These are phyloP conservation scores for Acronicta psi DNA, from an alignment of 2,888 invertebrate genomes.

Conservation along the genomic window DNA sequence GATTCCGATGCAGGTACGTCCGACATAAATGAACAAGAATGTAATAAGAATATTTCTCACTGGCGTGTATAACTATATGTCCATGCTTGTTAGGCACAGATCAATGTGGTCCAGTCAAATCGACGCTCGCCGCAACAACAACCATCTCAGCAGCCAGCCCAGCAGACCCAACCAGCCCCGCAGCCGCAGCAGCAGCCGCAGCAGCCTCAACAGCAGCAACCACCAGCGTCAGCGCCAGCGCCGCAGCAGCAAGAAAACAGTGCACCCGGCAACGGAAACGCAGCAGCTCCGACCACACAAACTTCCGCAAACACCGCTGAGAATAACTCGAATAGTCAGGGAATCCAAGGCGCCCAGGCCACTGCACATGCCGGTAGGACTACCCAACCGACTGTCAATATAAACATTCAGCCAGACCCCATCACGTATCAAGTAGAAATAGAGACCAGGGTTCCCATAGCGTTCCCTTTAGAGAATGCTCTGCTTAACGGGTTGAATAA, in stretches of 20 bases:
- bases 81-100: constrained; percentile 67
- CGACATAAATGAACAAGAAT: too few relatives aligned
- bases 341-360: constrained; percentile 25
- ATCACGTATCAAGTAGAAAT: constrained; percentile 77
- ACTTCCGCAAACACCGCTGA: constrained; percentile 32
- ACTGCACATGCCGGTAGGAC: constrained; percentile 62
- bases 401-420: constrained; percentile 68
- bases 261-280: constrained; percentile 5
- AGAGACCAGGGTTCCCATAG: constrained; percentile 74
- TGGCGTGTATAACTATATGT: not conserved
- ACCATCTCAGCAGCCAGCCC: not conserved
- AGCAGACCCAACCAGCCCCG: constrained; percentile 2
- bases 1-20: constrained; percentile 71
- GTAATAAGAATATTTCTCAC: too few relatives aligned
- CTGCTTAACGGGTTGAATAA: constrained; percentile 63
- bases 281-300: constrained; percentile 28
- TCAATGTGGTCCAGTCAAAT: constrained; percentile 72
- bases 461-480: constrained; percentile 69
- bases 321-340: constrained; percentile 21
- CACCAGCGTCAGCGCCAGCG: too few relatives aligned
- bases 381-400: constrained; percentile 65
- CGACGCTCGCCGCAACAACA: constrained; percentile 52
- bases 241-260: constrained; percentile 8
- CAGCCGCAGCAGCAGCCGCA: constrained; percentile 9
- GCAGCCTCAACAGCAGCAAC: not conserved